Evolutionary conservation across 2,797 vertebrate species (phyloP), one percentile per base, ranked within the genome.

Genomic region (Scleropages formosus): DNA sequence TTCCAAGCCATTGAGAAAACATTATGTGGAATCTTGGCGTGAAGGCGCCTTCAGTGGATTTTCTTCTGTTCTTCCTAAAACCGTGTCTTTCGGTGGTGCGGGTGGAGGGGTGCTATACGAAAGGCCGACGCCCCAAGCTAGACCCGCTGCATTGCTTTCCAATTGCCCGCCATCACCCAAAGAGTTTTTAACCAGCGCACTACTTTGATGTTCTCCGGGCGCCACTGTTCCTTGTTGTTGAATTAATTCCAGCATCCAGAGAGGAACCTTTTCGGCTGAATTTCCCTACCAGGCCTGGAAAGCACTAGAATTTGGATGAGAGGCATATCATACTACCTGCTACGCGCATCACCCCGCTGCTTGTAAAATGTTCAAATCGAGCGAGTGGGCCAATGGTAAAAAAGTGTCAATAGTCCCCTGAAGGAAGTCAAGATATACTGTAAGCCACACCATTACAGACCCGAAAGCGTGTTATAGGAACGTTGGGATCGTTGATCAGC

Each of bases 281-380:
- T 84, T 87, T 83, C 82, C 80, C 77, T 78, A 31, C 31, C 77
- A 87, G 84, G 82, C 85, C 49, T 49, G 20, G 31, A 58, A 66
- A 12, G 70, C 81, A 86, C 85, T 86, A 80, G 46, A 89, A 86
- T 84, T 85, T 86, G 79, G 88, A 89, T 87, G 80, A 82, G 72
- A 80, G 82, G 58, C 79, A 73, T 79, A 78, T 78, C 78, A 70
- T 47, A 1, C 58, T 67, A 75, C 80, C 74, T 83, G 81, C 78
- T 72, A 71, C 62, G 56, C 73, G 69, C 27, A 78, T 84, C 76
- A 86, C 86, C 83, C 74, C 77, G 58, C 53, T 47, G 64, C 75
- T 73, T 53, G 75, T 75, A 80, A 81, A 82, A 66, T 80, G 66
- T 68, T 73, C 44, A 39, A 71, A 11, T 26, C 20, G 22, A 22